These are phyloP conservation scores for Dolichomitus sp. DNA, from an alignment of 2,888 invertebrate genomes.

Conservation along the genomic window DNA sequence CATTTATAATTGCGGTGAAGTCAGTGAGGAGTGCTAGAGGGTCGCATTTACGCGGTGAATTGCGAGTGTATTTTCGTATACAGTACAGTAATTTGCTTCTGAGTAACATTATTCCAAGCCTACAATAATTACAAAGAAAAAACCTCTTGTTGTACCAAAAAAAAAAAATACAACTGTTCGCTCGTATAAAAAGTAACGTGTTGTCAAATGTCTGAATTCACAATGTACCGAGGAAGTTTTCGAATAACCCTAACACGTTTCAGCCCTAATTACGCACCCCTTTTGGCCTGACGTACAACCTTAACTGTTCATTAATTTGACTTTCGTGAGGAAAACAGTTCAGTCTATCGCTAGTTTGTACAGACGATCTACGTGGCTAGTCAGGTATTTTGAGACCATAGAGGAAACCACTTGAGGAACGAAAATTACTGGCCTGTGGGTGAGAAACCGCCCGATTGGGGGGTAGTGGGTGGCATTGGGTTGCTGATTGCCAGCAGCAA, in stretches of 20 bases:
- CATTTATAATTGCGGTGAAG: slow-evolving; percentile 59
- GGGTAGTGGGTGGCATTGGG: slow-evolving; percentile 3
- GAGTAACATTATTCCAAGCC: background rate
- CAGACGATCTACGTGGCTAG: slow-evolving; percentile 16
- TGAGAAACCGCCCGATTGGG: slow-evolving; percentile 30
- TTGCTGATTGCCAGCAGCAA: slow-evolving; percentile 2
- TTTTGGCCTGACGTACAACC: slow-evolving; percentile 6
- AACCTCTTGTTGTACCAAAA: background rate
- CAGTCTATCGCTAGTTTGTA: slow-evolving; percentile 12
- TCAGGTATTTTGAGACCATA: slow-evolving; percentile 50
- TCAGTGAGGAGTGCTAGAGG: slow-evolving; percentile 20
- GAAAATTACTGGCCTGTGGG: slow-evolving; percentile 48
- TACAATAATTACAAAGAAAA: background rate
- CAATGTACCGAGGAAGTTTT: background rate
- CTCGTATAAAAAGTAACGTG: background rate
- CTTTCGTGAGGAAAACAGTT: slow-evolving; percentile 39
- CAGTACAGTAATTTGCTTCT: background rate
- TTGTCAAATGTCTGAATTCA: background rate
- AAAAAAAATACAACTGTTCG: background rate
- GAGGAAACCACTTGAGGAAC: slow-evolving; percentile 42
- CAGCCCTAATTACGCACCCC: slow-evolving; percentile 1
- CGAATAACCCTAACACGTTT: background rate
- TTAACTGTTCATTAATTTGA: slow-evolving; percentile 29
- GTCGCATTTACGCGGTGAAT: slow-evolving; percentile 22
- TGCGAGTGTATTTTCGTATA: slow-evolving; percentile 37